phyloP scores from a whole-genome alignment of 2,888 invertebrate species.

The Epistrophe eligans region DNA sequence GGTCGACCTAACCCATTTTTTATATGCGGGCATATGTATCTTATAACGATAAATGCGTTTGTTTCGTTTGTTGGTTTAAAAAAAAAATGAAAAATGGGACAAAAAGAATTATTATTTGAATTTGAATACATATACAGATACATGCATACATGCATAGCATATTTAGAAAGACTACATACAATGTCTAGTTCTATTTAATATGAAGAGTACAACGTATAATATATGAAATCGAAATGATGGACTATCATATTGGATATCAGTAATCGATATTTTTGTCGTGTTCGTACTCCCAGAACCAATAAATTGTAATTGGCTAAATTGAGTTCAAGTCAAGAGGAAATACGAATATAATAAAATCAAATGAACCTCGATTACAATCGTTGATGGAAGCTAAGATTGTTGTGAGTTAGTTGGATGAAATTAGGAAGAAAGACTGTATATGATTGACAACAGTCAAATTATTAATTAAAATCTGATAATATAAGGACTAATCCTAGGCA shows the following conservation, averaged over 20 bases:
- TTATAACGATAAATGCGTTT: slow-evolving; percentile 33
- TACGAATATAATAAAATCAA: too few species aligned
- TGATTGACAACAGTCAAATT: too few species aligned
- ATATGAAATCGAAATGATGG: neutral
- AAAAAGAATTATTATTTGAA: slow-evolving; percentile 6
- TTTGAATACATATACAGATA: neutral
- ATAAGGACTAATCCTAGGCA: too few species aligned
- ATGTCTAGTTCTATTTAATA: too few species aligned
- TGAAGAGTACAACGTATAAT: too few species aligned
- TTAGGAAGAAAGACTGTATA: too few species aligned
- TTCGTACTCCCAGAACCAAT: slow-evolving; percentile 33
- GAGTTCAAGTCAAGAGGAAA: slow-evolving; percentile 27
- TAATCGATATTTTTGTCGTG: slow-evolving; percentile 61
- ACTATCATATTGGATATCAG: neutral
- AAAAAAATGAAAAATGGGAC: slow-evolving; percentile 21
- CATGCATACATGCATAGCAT: too few species aligned
- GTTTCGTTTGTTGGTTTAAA: neutral
- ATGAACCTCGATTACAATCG: too few species aligned
- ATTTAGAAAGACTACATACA: too few species aligned
- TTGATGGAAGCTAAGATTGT: too few species aligned
- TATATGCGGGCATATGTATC: slow-evolving; percentile 13
- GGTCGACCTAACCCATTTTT: slow-evolving; percentile 57
- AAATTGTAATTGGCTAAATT: slow-evolving; percentile 69
- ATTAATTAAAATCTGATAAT: too few species aligned
- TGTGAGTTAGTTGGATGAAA: too few species aligned